Conservation (phyloP, 2,113 vertebrate genomes). For the Cebus imitator region DNA sequence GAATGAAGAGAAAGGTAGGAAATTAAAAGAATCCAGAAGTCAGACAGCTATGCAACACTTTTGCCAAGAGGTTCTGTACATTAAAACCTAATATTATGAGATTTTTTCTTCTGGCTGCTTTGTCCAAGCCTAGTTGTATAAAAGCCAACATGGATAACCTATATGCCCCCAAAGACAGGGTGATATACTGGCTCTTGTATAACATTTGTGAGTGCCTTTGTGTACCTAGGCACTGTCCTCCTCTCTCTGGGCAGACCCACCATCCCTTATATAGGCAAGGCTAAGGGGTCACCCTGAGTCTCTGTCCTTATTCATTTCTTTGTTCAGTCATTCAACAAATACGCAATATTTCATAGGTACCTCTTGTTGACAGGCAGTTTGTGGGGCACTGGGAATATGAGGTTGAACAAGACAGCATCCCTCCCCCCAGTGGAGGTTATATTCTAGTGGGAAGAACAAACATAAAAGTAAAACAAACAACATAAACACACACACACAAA, state of each 20-base stretch:
- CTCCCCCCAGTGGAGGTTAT: background rate
- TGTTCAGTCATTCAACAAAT: constrained; percentile 42
- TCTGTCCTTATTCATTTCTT: constrained; percentile 5
- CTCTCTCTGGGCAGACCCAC: background rate
- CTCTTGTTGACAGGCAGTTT: background rate
- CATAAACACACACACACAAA: background rate
- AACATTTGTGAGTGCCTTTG: background rate
- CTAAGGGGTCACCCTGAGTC: background rate
- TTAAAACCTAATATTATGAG: background rate
- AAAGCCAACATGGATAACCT: background rate
- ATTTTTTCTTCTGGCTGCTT: constrained; percentile 8
- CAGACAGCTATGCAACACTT: background rate
- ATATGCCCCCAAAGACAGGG: background rate
- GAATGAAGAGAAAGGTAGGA: background rate
- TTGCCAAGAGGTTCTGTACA: background rate
- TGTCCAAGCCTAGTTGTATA: background rate
- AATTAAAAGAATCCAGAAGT: background rate
- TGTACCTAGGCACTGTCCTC: background rate
- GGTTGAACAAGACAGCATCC: background rate
- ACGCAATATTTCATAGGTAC: background rate
- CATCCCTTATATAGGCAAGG: background rate
- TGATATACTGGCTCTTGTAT: background rate
- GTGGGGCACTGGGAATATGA: background rate
- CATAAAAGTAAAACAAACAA: background rate
- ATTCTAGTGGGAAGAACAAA: constrained; percentile 18